Base-by-base conservation (phyloP, 2,113 vertebrate species). In the Malurus elegans region DNA sequence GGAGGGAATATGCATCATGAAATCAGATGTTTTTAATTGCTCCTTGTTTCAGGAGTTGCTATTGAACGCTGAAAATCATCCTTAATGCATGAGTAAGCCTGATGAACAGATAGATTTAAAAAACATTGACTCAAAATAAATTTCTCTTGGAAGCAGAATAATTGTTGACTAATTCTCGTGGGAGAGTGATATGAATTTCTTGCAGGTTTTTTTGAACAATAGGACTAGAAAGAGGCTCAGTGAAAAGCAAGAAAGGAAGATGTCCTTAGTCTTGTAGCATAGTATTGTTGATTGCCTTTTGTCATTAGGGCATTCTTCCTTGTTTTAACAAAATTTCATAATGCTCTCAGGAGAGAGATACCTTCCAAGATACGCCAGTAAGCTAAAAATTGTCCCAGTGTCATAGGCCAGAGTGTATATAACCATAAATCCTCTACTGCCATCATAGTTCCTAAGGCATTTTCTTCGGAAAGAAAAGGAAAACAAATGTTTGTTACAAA, bases 111-210 rank as follows among this genome's bases (percentile, higher is more conserved):
- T 86, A 95, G 89, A 79, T 74, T 95, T 96, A 90, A 92, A 95
- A 95, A 96, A 96, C 95, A 97, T 95, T 93, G 92, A 96, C 80
- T 96, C 95, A 92, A 96, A 97, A 95, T 96, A 96, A 92, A 90
- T 96, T 88, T 88, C 86, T 93, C 58, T 90, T 90, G 81, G 89
- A 95, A 95, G 88, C 26, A 18, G 85, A 90, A 71, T 90, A 97
- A 96, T 95, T 90, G 58, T 94, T 93, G 95, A 93, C 92, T 95
- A 94, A 96, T 93, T 93, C 83, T 93, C 3, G 45, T 96, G 95
- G 95, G 92, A 95, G 93, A 91, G 51, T 83, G 10, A 21, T 4
- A 58, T 47, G 48, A 89, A 79, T 92, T 94, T 96, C 72, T 95
- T 47, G 36, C 66, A 94, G 74, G 65, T 50, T 95, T 81, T 91